A percentile compares a stretch with the other conserved stretches of the same genome.
These are phyloP conservation scores for Columba janthina DNA, from an alignment of 2,113 vertebrate species.

Conservation along the genomic window DNA sequence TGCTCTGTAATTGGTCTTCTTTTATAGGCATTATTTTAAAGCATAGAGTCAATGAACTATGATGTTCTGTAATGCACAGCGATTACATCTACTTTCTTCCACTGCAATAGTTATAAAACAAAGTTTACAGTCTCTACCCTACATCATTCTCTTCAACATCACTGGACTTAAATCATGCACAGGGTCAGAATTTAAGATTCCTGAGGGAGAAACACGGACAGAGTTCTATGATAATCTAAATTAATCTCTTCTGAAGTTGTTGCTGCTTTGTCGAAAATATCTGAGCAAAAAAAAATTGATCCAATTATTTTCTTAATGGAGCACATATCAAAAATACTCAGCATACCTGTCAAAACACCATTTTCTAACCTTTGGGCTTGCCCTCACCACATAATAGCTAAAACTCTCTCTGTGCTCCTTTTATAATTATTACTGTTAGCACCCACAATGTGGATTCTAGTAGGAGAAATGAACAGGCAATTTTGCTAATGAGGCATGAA, in stretches of 20 bases:
- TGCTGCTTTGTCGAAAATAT: not conserved
- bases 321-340: not conserved
- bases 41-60: not conserved
- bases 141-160: not conserved
- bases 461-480: not conserved
- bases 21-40: slow-evolving; percentile 17
- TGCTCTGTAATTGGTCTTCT: slow-evolving; percentile 4
- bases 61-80: not conserved
- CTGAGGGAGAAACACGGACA: not conserved
- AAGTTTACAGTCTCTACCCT: not conserved
- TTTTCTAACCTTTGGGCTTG: not conserved
- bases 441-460: not conserved
- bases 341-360: not conserved
- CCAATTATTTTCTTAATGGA: not conserved
- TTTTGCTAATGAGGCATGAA: not conserved
- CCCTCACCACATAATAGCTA: not conserved
- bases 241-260: not conserved
- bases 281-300: not conserved
- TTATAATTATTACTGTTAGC: not conserved
- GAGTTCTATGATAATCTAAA: not conserved
- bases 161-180: not conserved
- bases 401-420: not conserved
- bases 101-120: not conserved
- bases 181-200: not conserved
- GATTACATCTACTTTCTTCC: not conserved